These are phyloP conservation scores for Andrena minutula DNA, from an alignment of 2,888 invertebrate species.

Conservation along the genomic window DNA sequence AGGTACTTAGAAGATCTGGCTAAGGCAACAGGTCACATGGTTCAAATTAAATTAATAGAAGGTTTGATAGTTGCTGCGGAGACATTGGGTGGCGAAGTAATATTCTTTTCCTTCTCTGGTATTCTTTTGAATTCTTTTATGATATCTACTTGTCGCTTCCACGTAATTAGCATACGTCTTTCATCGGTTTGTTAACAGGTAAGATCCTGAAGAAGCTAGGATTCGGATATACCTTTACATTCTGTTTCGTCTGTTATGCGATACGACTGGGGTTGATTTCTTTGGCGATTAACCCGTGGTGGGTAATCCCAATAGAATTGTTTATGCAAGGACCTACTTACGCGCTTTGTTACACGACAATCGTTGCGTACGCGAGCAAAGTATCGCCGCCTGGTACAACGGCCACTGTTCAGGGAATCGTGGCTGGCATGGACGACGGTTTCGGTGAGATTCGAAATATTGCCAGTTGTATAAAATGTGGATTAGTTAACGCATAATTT, in stretches of 20 bases:
- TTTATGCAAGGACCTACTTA: constrained; percentile 95
- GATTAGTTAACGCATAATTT: neutral
- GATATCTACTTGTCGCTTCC: neutral
- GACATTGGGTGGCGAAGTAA: constrained; percentile 91
- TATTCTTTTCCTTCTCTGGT: constrained; percentile 92
- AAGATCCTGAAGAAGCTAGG: constrained; percentile 92
- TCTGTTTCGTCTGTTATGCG: constrained; percentile 92
- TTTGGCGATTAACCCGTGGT: constrained; percentile 92
- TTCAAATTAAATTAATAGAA: constrained; percentile 91
- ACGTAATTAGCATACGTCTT: neutral
- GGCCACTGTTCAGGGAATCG: constrained; percentile 94
- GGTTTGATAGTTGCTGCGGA: constrained; percentile 92
- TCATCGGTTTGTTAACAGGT: constrained; percentile 84
- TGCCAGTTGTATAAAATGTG: neutral
- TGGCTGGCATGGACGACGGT: constrained; percentile 96
- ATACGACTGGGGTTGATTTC: constrained; percentile 92
- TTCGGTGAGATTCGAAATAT: constrained; percentile 86
- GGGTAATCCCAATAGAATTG: constrained; percentile 92
- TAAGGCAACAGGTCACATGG: constrained; percentile 87
- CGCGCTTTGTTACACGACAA: constrained; percentile 93
- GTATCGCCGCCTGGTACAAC: constrained; percentile 90
- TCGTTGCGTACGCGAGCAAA: constrained; percentile 88
- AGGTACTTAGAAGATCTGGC: constrained; percentile 94
- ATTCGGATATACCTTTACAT: constrained; percentile 91
- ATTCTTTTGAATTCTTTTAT: constrained; percentile 16